phyloP scores from a whole-genome alignment of 2,113 vertebrate genomes.

The Xerus inauris region DNA sequence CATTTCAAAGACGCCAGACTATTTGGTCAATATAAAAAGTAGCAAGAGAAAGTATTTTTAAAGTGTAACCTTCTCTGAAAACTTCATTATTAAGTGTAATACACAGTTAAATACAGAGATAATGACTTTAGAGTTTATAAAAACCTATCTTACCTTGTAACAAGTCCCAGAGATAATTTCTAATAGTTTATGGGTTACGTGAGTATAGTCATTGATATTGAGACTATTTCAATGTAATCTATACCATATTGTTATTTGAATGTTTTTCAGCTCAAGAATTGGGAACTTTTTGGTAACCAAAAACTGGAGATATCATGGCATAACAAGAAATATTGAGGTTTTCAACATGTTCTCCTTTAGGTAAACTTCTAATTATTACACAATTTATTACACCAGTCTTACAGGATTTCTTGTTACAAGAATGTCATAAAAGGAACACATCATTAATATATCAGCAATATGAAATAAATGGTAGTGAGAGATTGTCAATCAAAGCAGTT shows the following conservation, averaged over 20 bases:
- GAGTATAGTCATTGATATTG: not conserved
- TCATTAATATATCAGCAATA: not conserved
- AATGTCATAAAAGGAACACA: not conserved
- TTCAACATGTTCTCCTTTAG: not conserved
- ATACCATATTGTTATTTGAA: not conserved
- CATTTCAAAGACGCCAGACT: slow-evolving; percentile 37
- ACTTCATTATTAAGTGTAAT: slow-evolving; percentile 8
- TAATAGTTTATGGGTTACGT: not conserved
- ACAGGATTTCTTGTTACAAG: slow-evolving; percentile 23
- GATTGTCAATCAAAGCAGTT: not conserved
- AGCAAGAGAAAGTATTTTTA: slow-evolving; percentile 48
- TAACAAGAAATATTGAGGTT: not conserved
- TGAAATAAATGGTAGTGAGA: not conserved
- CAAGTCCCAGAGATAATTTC: not conserved
- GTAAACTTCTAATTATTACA: not conserved
- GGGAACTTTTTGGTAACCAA: not conserved
- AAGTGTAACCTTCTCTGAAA: slow-evolving; percentile 48
- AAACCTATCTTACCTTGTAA: slow-evolving; percentile 25
- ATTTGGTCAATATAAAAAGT: slow-evolving; percentile 39
- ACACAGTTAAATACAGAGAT: not conserved
- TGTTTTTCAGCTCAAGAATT: not conserved
- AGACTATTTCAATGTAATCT: not conserved
- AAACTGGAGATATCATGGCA: not conserved
- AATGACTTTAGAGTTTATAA: not conserved
- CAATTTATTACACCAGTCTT: not conserved